Percentiles rank a stretch among this genome's conserved stretches.
phyloP scores from a whole-genome alignment of 2,888 invertebrate genomes.

The Pseudanteris insignis region DNA sequence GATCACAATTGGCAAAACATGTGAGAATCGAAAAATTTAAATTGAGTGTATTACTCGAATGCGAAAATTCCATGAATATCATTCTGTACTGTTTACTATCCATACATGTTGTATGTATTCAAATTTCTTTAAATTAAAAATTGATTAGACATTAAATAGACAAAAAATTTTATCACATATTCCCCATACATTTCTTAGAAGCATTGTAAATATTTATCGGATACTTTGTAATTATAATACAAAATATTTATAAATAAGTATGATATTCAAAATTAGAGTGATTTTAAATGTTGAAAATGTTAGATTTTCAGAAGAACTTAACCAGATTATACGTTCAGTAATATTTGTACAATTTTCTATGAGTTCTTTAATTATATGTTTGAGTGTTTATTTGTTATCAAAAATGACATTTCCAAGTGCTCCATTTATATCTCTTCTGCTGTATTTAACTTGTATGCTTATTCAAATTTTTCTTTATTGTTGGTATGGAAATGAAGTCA shows the following conservation, averaged over 20 bases:
- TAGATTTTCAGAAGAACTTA: conserved; percentile 42
- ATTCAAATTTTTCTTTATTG: conserved; percentile 53
- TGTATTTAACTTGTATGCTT: conserved; percentile 44
- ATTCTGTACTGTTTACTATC: no score
- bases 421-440: conserved; percentile 37
- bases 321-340: conserved; percentile 33
- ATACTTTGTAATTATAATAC: no score
- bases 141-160: no score
- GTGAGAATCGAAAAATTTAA: no score
- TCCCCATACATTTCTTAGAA: no score
- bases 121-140: no score
- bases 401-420: conserved; percentile 39
- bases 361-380: conserved; percentile 45
- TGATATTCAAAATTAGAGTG: not conserved
- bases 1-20: no score
- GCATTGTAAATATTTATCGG: no score
- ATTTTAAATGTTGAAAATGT: conserved; percentile 2
- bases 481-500: conserved; percentile 54
- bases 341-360: conserved; percentile 47
- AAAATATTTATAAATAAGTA: conserved; percentile 25
- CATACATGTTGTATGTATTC: no score
- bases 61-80: no score
- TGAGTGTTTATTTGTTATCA: conserved; percentile 45
- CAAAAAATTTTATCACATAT: no score
- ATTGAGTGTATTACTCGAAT: no score